These are phyloP conservation scores for Chelon labrosus DNA, from an alignment of 2,797 vertebrate genomes.

Conservation along the genomic window DNA sequence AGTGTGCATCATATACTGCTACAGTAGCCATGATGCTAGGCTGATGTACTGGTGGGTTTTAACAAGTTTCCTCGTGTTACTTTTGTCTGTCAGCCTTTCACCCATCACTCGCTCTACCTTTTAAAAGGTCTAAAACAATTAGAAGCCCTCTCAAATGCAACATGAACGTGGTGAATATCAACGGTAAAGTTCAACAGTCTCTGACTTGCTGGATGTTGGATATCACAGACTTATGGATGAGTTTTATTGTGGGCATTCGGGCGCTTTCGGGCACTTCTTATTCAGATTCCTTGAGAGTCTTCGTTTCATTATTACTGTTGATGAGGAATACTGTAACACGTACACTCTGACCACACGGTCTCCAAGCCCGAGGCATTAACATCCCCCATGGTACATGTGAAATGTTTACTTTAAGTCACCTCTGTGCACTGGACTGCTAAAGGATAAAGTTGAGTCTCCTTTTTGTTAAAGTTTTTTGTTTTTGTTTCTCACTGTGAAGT, in stretches of 20 bases:
- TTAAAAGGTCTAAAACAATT: not conserved
- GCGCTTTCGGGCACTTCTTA: not conserved
- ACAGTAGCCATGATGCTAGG: not conserved
- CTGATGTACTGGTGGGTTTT: not conserved
- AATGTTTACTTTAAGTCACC: conserved; percentile 18
- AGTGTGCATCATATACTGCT: not conserved
- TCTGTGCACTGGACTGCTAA: not conserved
- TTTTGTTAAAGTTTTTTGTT: not conserved
- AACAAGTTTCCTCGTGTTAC: conserved; percentile 1
- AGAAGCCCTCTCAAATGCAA: conserved; percentile 7
- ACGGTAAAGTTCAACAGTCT: not conserved
- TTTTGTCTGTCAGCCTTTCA: not conserved
- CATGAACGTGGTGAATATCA: not conserved
- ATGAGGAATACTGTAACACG: not conserved
- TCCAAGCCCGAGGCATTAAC: not conserved
- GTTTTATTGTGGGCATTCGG: not conserved
- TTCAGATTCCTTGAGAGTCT: not conserved
- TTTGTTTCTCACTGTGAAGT: conserved; percentile 38
- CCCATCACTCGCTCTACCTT: not conserved
- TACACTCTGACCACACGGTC: not conserved
- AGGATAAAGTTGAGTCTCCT: not conserved
- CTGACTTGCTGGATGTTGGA: not conserved
- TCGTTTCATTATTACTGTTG: not conserved
- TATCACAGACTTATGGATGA: not conserved
- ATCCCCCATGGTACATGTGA: conserved; percentile 13